phyloP scores from a whole-genome alignment of 2,113 vertebrate species.

The Melanerpes formicivorus region DNA sequence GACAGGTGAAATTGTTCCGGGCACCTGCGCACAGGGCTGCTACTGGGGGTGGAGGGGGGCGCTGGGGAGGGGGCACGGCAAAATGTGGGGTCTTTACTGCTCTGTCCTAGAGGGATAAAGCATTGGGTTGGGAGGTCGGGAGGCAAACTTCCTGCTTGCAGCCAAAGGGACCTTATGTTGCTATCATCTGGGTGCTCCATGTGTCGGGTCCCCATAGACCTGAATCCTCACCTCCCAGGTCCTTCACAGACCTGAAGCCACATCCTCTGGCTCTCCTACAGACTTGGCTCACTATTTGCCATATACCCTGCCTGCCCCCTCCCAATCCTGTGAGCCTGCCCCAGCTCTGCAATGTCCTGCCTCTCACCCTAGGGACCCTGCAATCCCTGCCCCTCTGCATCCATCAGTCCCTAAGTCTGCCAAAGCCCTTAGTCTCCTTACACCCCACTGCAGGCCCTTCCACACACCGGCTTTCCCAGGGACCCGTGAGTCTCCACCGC shows the following conservation, averaged over 20 bases:
- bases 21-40: neutral
- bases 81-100: neutral
- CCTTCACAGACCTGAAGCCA: neutral
- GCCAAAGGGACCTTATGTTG: neutral
- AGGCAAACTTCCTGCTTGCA: neutral
- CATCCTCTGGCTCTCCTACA: neutral
- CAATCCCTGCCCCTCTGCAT: neutral
- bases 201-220: accelerated
- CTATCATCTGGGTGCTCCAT: neutral
- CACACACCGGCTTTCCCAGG: neutral
- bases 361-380: neutral
- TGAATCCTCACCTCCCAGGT: neutral
- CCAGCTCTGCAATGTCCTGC: neutral
- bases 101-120: neutral
- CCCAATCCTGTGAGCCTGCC: neutral
- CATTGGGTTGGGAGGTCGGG: neutral
- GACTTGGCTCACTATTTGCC: neutral
- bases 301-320: too few relatives aligned
- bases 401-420: too few relatives aligned
- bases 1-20: constrained; percentile 23
- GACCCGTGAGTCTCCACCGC: accelerated
- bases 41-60: neutral
- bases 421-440: neutral
- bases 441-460: neutral
- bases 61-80: neutral